Evolutionary conservation across 2,888 invertebrate species (phyloP).

Genomic region (Bimastos eiseni): DNA sequence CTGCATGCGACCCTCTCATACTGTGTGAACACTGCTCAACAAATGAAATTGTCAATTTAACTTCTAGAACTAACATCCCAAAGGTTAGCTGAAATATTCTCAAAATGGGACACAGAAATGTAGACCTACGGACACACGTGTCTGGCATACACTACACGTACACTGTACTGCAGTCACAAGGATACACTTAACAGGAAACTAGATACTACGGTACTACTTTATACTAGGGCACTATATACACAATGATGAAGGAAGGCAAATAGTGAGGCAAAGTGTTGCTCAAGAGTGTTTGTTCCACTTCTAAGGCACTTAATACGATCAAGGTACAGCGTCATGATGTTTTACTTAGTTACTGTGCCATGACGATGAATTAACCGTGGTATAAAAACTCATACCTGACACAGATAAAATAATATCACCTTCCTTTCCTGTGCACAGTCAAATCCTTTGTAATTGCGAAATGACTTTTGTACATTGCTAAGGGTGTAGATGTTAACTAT

Average conservation of each 20-base stretch:
- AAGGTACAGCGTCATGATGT: neutral
- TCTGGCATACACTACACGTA: neutral
- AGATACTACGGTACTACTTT: neutral
- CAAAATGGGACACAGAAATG: neutral
- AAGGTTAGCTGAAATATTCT: neutral
- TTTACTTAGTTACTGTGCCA: neutral
- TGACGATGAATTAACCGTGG: neutral
- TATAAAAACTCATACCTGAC: neutral
- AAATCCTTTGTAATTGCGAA: neutral
- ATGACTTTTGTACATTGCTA: neutral
- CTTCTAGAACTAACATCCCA: neutral
- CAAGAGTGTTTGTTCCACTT: neutral
- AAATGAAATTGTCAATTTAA: neutral
- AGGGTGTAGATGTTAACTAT: neutral
- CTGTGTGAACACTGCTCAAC: neutral
- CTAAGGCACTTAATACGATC: neutral
- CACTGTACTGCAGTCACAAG: neutral
- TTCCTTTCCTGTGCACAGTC: neutral
- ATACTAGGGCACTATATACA: neutral
- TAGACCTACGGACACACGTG: neutral
- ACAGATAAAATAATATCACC: neutral
- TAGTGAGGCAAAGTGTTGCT: neutral
- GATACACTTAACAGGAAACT: slow-evolving; percentile 6
- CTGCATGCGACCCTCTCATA: neutral
- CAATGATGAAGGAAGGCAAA: neutral